Evolutionary conservation across 2,113 vertebrate species (phyloP), one percentile per base, ranked within the genome.

Genomic region (Crotalus viridis): DNA sequence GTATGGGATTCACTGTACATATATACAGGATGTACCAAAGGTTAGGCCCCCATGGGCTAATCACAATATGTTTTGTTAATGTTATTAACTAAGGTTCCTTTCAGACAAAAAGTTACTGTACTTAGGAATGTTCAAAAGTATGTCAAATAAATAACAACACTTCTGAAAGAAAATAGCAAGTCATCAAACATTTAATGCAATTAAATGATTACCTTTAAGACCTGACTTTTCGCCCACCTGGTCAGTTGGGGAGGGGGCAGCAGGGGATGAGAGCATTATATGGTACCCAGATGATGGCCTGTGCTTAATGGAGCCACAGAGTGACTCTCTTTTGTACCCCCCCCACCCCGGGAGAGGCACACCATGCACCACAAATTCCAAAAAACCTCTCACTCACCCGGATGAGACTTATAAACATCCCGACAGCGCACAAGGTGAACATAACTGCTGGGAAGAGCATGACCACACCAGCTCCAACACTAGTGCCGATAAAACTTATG

Each of bases 391-490:
- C 17, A 96, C 98, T 97, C 95, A 99, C 99, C 98, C 97, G 98
- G 74, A 99, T 4, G 5, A 99, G 97, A 55, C 97, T 97, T 86
- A 99, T 1, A 8, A 94, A 97, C 98, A 99, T 99, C 2, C 98
- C 96, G 0, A 96, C 90, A 0, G 98, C 98, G 0, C 98, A 97
- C 93, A 98, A 0, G 0, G 99, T 98, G 95, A 99, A 99, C 97
- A 99, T 98, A 89, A 99, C 89, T 93, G 98, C 96, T 0, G 99
- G 98, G 87, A 99, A 96, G 26, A 99, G 98, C 99, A 99, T 99
- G 96, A 99, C 97, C 94, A 99, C 97, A 10, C 97, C 99, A 0
- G 99, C 98, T 54, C 98, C 98, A 0, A 97, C 93, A 0, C 55
- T 99, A 10, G 12, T 61, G 92, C 94, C 88, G 94, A 99, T 99